Evolutionary conservation across 2,888 invertebrate genomes (phyloP).

Genomic region (Koerneria pararmatus): DNA sequence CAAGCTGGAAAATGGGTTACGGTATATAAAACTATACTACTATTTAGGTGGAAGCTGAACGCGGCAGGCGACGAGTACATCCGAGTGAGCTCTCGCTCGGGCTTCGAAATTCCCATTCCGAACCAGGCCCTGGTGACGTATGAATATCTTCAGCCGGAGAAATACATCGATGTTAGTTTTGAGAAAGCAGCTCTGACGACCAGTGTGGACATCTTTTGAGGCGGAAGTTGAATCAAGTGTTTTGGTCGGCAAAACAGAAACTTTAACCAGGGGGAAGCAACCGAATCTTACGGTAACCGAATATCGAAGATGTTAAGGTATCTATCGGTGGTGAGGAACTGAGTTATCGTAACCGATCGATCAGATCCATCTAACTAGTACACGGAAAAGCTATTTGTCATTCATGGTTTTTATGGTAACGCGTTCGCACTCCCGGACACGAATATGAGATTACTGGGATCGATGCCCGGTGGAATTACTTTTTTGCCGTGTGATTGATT

Average conservation of each 20-base stretch:
- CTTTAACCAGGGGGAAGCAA: slow-evolving; percentile 5
- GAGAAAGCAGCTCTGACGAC: not conserved
- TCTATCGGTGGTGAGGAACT: too few relatives aligned
- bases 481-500: too few relatives aligned
- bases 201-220: not conserved
- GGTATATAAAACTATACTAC: not conserved
- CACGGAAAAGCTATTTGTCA: too few relatives aligned
- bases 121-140: slow-evolving; percentile 48
- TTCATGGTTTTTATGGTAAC: too few relatives aligned
- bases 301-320: too few relatives aligned
- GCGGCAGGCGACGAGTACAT: slow-evolving; percentile 40
- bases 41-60: slow-evolving; percentile 47
- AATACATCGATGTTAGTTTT: slow-evolving; percentile 45
- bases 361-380: too few relatives aligned
- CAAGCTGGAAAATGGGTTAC: too few relatives aligned
- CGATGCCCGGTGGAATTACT: too few relatives aligned
- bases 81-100: slow-evolving; percentile 45
- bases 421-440: too few relatives aligned
- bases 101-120: slow-evolving; percentile 55
- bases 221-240: not conserved
- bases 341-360: too few relatives aligned
- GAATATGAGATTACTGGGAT: too few relatives aligned
- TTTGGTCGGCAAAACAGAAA: not conserved
- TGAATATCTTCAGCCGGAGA: slow-evolving; percentile 44
- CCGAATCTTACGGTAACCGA: too few relatives aligned